These are phyloP conservation scores for Hemibates koningsi DNA, from an alignment of 2,113 vertebrate species.

Conservation along the genomic window DNA sequence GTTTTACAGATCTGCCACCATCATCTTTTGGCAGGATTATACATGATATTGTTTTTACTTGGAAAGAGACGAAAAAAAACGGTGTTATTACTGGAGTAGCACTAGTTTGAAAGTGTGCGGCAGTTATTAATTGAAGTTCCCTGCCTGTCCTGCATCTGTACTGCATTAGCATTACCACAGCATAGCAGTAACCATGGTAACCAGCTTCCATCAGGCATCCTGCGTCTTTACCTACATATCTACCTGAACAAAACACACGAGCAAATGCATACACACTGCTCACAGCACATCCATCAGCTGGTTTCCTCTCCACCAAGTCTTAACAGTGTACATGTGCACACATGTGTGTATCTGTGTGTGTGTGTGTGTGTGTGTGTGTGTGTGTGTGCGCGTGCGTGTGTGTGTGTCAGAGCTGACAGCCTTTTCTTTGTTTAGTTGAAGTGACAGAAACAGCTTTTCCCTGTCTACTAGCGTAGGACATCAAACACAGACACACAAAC, in stretches of 20 bases:
- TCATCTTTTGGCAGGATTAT: neutral
- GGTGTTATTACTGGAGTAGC: neutral
- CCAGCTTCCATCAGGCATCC: neutral
- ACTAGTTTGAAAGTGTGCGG: neutral
- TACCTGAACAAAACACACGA: neutral
- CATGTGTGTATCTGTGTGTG: neutral
- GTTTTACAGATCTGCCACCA: neutral
- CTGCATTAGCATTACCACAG: neutral
- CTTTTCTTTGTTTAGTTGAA: slow-evolving; percentile 35
- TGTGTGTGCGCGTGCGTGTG: neutral
- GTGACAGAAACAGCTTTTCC: slow-evolving; percentile 30
- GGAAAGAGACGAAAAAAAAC: fast-evolving
- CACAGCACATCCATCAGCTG: neutral
- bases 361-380: neutral
- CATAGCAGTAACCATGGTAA: slow-evolving; percentile 3
- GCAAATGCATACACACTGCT: neutral
- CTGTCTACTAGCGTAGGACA: neutral
- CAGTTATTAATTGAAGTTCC: neutral
- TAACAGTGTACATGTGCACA: neutral
- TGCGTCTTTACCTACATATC: neutral
- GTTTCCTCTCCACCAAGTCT: neutral
- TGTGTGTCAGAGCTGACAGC: neutral
- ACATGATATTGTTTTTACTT: neutral
- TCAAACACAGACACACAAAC: slow-evolving; percentile 10
- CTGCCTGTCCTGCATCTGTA: neutral